A percentile compares a stretch with the other conserved stretches of the same genome.
These are phyloP conservation scores for Nannoperca obscura DNA, from an alignment of 2,797 vertebrate species.

Conservation along the genomic window DNA sequence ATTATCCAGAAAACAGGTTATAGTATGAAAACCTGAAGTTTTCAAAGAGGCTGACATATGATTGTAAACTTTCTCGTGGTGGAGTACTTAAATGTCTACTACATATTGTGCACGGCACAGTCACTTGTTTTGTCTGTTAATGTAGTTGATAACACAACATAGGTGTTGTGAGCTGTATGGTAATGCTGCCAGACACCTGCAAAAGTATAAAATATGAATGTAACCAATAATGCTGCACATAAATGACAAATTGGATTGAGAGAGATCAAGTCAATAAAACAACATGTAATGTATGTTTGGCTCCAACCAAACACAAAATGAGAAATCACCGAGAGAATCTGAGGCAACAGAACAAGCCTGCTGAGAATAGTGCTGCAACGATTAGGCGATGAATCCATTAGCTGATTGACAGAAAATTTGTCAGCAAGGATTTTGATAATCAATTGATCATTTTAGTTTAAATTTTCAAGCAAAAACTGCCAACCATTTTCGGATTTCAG, in stretches of 20 bases:
- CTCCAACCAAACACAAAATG: not conserved
- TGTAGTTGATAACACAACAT: not conserved
- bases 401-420: not conserved
- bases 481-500: not conserved
- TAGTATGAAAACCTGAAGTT: not conserved
- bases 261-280: not conserved
- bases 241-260: not conserved
- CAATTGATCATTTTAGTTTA: not conserved
- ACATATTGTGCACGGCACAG: not conserved
- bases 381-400: not conserved
- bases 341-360: not conserved
- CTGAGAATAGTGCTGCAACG: not conserved
- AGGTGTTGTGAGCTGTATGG: not conserved
- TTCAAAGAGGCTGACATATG: not conserved
- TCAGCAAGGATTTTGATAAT: not conserved
- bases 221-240: not conserved
- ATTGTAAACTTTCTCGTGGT: not conserved
- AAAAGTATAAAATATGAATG: not conserved
- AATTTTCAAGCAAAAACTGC: not conserved
- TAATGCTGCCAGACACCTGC: not conserved
- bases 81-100: not conserved
- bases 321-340: conserved; percentile 9
- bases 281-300: not conserved
- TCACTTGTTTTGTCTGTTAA: not conserved
- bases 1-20: not conserved